Base-by-base conservation (phyloP, 2,888 invertebrate species). In the Drosophila algonquin region DNA sequence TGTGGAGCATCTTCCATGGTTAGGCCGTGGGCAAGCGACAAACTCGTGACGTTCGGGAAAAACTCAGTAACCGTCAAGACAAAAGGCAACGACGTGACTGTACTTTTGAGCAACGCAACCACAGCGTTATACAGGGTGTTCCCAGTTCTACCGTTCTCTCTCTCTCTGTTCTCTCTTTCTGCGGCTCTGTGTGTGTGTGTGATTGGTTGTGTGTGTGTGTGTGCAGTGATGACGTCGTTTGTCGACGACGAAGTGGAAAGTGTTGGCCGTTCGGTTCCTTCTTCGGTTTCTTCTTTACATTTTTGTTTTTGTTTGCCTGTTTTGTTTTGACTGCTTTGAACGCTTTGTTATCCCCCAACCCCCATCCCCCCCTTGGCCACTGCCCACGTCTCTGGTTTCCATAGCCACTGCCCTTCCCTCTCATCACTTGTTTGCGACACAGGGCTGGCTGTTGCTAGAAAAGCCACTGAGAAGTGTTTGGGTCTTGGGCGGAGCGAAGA, bases 221-320 rank as follows among this genome's bases (percentile, higher is more conserved):
- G 55, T 45, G 56, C 67, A 67, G 35, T 63, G 63, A 72, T 72
- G 71, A 72, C 70, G 71, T 63, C 72, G 53, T 60, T 67, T 65
- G 46, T 61, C 63, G 69, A 40, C 40, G 40, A 40, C 40, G 40
- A 70, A 69, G 72, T 74, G 73, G 68, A 74, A 74, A 74, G 71
- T 75, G 75, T 71, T 57, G 40, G 40, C 40, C 40, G 71, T 62
- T 71, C 2, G 67, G 44, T 56, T 75, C 70, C 76, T 80, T 78
- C 78, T 80, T 80, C 59, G 75, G 73, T 70, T 77, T 73, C 64
- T 32, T 40, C 40, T n/a, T 40, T 40, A 6, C 21, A 48, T 46
- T 59, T 30, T 68, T 72, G 45, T 71, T 68, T 68, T 53, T 71
- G 67, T 69, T 56, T 45, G 40, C 56, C 54, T 51, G 27, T 58